A percentile compares a stretch with the other conserved stretches of the same genome.
Evolutionary conservation across 1,140 invertebrate species (phyloP).

Genomic region (Palaemon carinicauda): DNA sequence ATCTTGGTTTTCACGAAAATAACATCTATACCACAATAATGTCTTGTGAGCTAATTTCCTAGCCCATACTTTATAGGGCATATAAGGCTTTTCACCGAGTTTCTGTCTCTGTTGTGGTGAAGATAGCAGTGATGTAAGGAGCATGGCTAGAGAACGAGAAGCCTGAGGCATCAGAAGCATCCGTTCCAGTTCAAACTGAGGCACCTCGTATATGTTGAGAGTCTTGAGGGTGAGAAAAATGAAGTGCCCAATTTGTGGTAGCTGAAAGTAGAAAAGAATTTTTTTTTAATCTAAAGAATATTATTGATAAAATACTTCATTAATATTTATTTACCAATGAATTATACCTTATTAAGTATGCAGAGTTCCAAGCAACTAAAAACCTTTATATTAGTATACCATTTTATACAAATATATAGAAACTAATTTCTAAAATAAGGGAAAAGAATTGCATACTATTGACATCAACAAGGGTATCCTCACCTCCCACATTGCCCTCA

Average conservation of each 20-base stretch:
- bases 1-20: conserved; percentile 66
- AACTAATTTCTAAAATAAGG: not conserved
- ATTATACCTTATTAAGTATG: too few species aligned
- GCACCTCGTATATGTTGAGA: conserved; percentile 66
- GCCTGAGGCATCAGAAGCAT: conserved; percentile 71
- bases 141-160: conserved; percentile 68
- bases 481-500: conserved; percentile 68
- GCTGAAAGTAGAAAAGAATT: conserved; percentile 49
- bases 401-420: not conserved
- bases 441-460: not conserved
- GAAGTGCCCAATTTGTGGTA: conserved; percentile 71
- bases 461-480: not conserved
- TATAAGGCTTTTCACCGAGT: conserved; percentile 66
- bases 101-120: conserved; percentile 61
- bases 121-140: conserved; percentile 72
- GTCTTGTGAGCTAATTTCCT: conserved; percentile 68
- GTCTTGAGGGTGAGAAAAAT: conserved; percentile 69
- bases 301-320: too few species aligned
- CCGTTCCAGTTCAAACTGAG: conserved; percentile 72
- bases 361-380: too few species aligned
- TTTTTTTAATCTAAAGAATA: not conserved
- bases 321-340: not conserved
- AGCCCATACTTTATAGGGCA: conserved; percentile 73
- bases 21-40: conserved; percentile 69
- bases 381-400: not conserved